These are phyloP conservation scores for Rhagophthalmus giganteus DNA, from an alignment of 2,888 invertebrate species.

Conservation along the genomic window DNA sequence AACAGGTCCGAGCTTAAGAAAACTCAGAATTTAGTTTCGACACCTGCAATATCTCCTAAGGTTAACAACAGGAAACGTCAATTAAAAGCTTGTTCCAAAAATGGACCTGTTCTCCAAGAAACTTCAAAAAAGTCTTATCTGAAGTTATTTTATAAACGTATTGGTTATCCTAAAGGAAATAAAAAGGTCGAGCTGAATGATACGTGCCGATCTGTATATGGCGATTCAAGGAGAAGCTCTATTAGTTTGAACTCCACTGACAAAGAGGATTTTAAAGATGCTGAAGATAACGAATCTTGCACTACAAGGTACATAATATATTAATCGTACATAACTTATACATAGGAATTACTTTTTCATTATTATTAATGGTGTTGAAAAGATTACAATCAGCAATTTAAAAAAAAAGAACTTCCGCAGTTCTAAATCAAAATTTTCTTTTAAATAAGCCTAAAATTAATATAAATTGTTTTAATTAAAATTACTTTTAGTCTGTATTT, in stretches of 20 bases:
- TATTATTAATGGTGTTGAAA: too few relatives aligned
- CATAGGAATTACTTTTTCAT: too few relatives aligned
- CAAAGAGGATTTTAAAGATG: conserved; percentile 25
- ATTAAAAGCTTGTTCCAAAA: neutral
- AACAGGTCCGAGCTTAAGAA: neutral
- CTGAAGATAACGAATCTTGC: conserved; percentile 24
- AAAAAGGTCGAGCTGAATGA: conserved; percentile 12
- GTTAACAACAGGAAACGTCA: neutral
- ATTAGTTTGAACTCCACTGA: conserved; percentile 12
- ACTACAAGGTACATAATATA: conserved; percentile 29
- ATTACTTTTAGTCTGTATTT: conserved; percentile 33
- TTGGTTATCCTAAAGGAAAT: conserved; percentile 15
- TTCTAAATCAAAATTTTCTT: too few relatives aligned
- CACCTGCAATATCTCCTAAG: neutral
- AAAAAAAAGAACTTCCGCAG: too few relatives aligned
- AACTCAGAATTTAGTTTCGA: neutral
- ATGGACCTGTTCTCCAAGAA: too few relatives aligned
- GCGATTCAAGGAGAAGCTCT: conserved; percentile 20
- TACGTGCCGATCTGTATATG: conserved; percentile 24
- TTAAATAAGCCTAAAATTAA: neutral
- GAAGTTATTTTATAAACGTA: conserved; percentile 25
- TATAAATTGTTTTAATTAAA: neutral
- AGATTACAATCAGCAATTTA: too few relatives aligned
- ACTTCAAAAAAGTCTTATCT: conserved; percentile 32
- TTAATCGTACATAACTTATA: too few relatives aligned